Percentiles rank a stretch among this genome's conserved stretches.
These are phyloP conservation scores for Gonioctena quinquepunctata DNA, from an alignment of 1,140 invertebrate species.

Conservation along the genomic window DNA sequence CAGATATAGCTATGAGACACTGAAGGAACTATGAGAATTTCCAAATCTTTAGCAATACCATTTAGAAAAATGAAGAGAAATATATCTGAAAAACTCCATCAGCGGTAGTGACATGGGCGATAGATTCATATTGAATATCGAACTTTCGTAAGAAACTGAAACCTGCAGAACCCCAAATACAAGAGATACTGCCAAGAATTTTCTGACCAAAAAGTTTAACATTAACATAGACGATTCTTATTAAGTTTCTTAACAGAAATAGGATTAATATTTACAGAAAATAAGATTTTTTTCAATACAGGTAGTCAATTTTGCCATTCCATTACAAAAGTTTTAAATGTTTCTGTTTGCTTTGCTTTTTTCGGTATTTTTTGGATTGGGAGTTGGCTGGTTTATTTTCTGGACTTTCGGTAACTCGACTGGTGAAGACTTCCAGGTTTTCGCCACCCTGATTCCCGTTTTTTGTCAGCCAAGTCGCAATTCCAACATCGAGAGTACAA, in stretches of 20 bases:
- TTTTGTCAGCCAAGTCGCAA: conserved; percentile 1
- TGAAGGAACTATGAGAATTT: conserved; percentile 7
- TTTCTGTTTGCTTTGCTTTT: background rate
- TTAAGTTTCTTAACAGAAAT: background rate
- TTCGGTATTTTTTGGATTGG: background rate
- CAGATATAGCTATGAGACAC: background rate
- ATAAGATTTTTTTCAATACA: background rate
- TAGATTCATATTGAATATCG: background rate
- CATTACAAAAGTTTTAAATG: background rate
- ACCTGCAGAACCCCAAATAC: background rate
- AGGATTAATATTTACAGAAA: background rate
- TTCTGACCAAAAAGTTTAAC: background rate
- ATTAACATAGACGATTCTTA: background rate
- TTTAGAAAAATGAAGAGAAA: background rate
- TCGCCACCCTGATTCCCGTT: too few species aligned
- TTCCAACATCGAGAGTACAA: background rate
- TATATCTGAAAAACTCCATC: background rate
- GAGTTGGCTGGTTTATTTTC: background rate
- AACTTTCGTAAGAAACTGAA: background rate
- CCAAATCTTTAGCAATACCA: background rate
- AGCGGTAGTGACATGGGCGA: background rate
- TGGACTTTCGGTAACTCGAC: background rate
- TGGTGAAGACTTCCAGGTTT: background rate
- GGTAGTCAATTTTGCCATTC: background rate
- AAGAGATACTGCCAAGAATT: background rate